phyloP scores from a whole-genome alignment of 2,888 invertebrate species.

The Acrocyrtus sp. region DNA sequence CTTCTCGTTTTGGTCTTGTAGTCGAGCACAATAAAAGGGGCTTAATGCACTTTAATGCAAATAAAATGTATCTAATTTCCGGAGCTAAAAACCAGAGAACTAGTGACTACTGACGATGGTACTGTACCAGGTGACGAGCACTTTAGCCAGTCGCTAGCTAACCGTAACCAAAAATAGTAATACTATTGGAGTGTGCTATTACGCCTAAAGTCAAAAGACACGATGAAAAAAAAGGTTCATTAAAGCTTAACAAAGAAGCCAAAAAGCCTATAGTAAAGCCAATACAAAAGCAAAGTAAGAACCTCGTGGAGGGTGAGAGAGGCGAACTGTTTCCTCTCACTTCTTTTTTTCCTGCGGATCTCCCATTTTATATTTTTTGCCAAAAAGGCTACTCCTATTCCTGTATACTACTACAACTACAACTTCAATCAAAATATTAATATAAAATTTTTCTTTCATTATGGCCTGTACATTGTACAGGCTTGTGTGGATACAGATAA shows the following conservation, averaged over 20 bases:
- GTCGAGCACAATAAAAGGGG: too few species aligned
- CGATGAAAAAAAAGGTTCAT: conserved; percentile 45
- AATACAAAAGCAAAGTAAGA: conserved; percentile 38
- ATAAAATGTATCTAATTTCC: conserved; percentile 56
- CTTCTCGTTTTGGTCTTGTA: too few species aligned
- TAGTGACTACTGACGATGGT: too few species aligned
- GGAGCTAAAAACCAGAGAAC: conserved; percentile 38
- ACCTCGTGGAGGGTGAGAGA: conserved; percentile 5
- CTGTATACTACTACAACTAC: too few species aligned
- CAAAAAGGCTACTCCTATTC: too few species aligned
- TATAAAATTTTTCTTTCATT: too few species aligned
- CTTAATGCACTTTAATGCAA: conserved; percentile 48
- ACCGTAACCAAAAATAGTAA: too few species aligned
- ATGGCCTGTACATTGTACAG: too few species aligned
- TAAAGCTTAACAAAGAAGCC: too few species aligned
- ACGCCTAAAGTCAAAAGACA: conserved; percentile 32
- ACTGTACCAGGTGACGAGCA: conserved; percentile 59
- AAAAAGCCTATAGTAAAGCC: neutral
- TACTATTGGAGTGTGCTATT: conserved; percentile 15
- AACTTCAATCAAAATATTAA: too few species aligned
- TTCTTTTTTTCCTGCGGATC: conserved; percentile 12
- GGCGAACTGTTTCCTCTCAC: conserved; percentile 10
- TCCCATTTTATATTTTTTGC: conserved; percentile 1
- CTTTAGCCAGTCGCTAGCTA: too few species aligned
- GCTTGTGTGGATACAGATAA: too few species aligned